Base-by-base conservation (phyloP, 2,888 invertebrate genomes). In the Nomada ferruginata region DNA sequence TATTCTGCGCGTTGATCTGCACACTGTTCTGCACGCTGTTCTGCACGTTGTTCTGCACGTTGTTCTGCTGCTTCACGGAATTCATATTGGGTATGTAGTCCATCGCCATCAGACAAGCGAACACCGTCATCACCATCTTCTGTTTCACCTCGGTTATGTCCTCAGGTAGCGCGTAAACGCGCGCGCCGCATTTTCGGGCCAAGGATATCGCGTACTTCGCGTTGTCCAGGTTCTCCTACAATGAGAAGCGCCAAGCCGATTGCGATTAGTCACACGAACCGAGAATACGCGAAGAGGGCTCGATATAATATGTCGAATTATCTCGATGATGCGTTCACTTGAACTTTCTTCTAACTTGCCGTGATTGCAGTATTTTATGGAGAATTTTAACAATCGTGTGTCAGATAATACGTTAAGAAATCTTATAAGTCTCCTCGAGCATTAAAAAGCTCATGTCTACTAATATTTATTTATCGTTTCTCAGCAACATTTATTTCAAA, bases 41-140 rank as follows among this genome's bases (percentile, higher is more conserved):
- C 23, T n/a, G 55, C 55, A 55, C 81, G 74, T 85, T 90, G 76
- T 91, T 90, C 63, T 44, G 47, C 20, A 90, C 87, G 71, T 91
- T 90, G 82, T 92, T 92, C 75, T 91, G 91, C 76, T 92, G 92
- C 79, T 92, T 90, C 26, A 89, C 85, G 15, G 92, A 92, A 93
- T 97, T 97, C 97, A 97, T 97, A 92, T 97, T 96, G 86, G 98
- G 98, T 91, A 98, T 96, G 94, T 98, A 98, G 95, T 99, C 99
- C 92, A 98, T 96, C 44, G 98, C 98, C 99, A 99, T 99, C 91
- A 99, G 96, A 94, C 99, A 99, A 44, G 99, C 99, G 95, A 99
- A 99, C 88, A 99, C 98, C 4, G 99, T 99, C 99, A 99, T 98
- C 79, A 99, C 98, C 99, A 99, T 98, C 95, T 99, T 99, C 76